These are phyloP conservation scores for Glyptemys insculpta DNA, from an alignment of 2,797 vertebrate genomes.

Conservation along the genomic window DNA sequence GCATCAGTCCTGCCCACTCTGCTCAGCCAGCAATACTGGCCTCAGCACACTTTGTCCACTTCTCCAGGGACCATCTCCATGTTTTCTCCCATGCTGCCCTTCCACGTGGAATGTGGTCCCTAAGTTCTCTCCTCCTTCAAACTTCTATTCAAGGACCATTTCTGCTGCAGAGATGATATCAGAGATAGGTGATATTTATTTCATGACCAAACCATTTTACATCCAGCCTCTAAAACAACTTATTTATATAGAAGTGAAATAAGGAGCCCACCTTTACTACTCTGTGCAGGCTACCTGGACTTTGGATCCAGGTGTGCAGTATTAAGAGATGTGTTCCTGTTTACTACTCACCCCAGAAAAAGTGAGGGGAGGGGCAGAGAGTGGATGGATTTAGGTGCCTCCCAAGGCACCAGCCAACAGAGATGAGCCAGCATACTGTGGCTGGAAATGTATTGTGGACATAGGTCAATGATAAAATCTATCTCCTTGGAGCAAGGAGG, in stretches of 20 bases:
- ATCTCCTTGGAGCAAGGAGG: not conserved
- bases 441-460: no score
- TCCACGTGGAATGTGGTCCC: no score
- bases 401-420: not conserved
- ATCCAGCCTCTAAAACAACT: not conserved
- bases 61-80: no score
- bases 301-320: not conserved
- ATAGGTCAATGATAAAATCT: not conserved
- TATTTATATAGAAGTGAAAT: no score
- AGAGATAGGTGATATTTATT: not conserved
- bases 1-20: no score
- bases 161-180: not conserved
- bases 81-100: no score
- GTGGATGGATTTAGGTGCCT: fast-evolving
- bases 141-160: not conserved
- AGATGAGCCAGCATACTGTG: not conserved
- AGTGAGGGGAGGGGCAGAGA: not conserved
- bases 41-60: no score
- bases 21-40: no score
- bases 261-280: no score
- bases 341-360: not conserved
- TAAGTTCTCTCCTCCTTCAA: no score
- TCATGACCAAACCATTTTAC: not conserved
- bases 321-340: fast-evolving
- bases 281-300: not conserved